Conservation (phyloP, 2,113 vertebrate species). For the Tricholaema leucomelas region DNA sequence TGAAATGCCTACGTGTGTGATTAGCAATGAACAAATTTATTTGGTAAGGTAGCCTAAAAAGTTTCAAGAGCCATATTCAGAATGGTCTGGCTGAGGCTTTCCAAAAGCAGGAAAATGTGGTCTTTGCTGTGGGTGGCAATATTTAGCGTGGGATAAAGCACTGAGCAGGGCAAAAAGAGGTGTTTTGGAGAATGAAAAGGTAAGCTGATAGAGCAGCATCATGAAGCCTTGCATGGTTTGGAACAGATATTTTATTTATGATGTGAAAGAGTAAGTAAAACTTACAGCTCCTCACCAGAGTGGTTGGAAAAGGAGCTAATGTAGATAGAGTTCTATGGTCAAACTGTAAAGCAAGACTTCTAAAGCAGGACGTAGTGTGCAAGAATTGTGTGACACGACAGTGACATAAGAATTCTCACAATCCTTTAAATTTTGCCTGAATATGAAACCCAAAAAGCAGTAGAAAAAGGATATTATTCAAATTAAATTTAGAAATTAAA, state of each 20-base stretch:
- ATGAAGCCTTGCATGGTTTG: neutral
- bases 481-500: neutral
- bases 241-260: neutral
- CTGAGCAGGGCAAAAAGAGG: neutral
- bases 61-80: neutral
- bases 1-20: neutral
- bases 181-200: neutral
- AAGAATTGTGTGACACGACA: neutral
- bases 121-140: neutral
- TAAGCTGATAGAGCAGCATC: neutral
- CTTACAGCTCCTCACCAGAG: neutral
- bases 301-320: neutral
- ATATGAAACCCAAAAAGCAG: neutral
- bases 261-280: neutral
- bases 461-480: neutral
- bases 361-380: neutral
- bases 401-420: neutral
- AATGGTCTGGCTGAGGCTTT: neutral
- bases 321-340: neutral
- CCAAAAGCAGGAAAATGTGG: neutral
- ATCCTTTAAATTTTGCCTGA: neutral
- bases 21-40: slow-evolving; percentile 34
- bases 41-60: neutral
- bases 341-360: neutral
- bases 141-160: neutral